Evolutionary conservation across 1,140 invertebrate species (phyloP).

Genomic region (Mycetomoellerius zeteki): DNA sequence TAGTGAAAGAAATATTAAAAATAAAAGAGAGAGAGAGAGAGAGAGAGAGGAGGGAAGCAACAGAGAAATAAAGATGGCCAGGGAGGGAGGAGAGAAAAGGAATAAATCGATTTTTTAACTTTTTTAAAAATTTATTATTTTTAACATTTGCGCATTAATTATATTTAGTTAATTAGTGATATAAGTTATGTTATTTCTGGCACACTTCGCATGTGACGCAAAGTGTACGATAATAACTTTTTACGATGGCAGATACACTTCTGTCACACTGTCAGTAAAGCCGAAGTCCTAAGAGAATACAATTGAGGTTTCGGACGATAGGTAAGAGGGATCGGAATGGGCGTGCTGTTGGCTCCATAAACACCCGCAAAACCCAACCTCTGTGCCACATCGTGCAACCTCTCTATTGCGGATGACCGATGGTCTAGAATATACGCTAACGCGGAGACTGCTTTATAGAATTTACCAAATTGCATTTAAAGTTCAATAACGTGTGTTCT

Average conservation of each 20-base stretch:
- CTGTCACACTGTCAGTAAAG: slow-evolving; percentile 26
- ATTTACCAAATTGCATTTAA: slow-evolving; percentile 16
- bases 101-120: neutral
- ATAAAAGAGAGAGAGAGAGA: too few relatives aligned
- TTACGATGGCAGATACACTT: slow-evolving; percentile 32
- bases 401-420: slow-evolving; percentile 72
- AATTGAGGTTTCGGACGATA: slow-evolving; percentile 69
- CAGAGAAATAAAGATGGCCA: too few relatives aligned
- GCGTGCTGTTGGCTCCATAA: slow-evolving; percentile 79
- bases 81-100: neutral
- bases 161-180: neutral
- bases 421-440: slow-evolving; percentile 61
- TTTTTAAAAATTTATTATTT: too few relatives aligned
- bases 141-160: neutral
- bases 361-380: slow-evolving; percentile 79
- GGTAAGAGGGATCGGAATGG: slow-evolving; percentile 65
- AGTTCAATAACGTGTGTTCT: neutral
- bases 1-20: slow-evolving; percentile 25
- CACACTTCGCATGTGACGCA: neutral
- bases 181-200: neutral
- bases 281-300: slow-evolving; percentile 69
- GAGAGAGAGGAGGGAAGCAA: neutral
- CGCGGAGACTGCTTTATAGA: slow-evolving; percentile 4
- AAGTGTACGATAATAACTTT: neutral
- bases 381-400: slow-evolving; percentile 63